A percentile compares a stretch with the other conserved stretches of the same genome.
Conservation (phyloP, 2,113 vertebrate genomes). For the Aspidoscelis tigris region DNA sequence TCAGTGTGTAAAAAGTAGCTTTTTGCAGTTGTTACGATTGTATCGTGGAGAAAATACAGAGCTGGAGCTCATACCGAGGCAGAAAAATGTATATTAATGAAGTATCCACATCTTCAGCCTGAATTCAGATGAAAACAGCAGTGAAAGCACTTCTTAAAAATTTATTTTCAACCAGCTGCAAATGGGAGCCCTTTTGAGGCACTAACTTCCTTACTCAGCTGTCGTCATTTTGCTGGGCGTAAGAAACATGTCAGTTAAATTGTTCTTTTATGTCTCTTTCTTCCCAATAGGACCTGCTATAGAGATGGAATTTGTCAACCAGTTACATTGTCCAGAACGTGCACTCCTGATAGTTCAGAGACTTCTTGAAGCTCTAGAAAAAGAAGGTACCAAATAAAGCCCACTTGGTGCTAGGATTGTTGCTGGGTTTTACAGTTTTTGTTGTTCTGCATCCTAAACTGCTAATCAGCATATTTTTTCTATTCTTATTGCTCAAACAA, state of each 20-base stretch:
- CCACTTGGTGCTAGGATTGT: background rate
- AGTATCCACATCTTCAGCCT: background rate
- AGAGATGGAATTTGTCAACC: slow-evolving; percentile 64
- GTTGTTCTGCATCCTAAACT: fast-evolving
- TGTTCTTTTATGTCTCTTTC: slow-evolving; percentile 32
- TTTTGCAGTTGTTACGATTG: background rate
- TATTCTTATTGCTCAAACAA: too few relatives aligned
- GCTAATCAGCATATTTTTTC: background rate
- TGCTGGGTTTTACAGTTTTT: background rate
- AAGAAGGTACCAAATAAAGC: slow-evolving; percentile 68
- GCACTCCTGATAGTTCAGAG: slow-evolving; percentile 71
- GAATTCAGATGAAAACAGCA: background rate
- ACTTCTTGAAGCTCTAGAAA: slow-evolving; percentile 78
- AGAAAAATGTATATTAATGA: background rate
- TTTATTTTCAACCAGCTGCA: background rate
- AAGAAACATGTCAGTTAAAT: background rate
- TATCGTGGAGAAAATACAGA: background rate
- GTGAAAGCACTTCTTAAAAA: background rate
- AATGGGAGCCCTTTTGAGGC: background rate
- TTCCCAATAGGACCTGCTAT: slow-evolving; percentile 60
- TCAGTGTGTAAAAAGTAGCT: background rate
- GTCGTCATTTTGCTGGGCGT: background rate
- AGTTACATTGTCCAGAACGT: slow-evolving; percentile 70
- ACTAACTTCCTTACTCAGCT: background rate
- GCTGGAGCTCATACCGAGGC: background rate